A percentile compares a stretch with the other conserved stretches of the same genome.
These are phyloP conservation scores for Myrmecophaga tridactyla DNA, from an alignment of 2,113 vertebrate species.

Conservation along the genomic window DNA sequence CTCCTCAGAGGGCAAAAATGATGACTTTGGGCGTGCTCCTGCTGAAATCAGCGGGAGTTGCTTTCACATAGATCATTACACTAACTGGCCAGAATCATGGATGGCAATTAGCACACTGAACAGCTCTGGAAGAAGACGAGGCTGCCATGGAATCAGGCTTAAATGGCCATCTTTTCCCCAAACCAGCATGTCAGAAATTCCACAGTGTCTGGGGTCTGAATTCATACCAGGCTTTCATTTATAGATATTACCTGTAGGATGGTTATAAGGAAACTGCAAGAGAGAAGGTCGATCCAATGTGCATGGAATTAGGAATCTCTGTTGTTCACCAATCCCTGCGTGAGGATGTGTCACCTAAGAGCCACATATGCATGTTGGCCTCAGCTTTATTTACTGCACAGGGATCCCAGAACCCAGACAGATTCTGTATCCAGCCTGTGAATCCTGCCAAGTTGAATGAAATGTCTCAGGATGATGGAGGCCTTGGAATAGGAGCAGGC, in stretches of 20 bases:
- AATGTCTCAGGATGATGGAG: neutral
- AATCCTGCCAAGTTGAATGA: neutral
- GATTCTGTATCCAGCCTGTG: no score
- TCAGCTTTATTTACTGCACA: neutral
- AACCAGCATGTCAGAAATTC: neutral
- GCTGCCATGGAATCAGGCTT: neutral
- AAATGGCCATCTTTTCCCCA: neutral
- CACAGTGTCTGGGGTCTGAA: neutral
- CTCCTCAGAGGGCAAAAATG: neutral
- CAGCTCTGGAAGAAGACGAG: neutral
- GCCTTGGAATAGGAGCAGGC: neutral
- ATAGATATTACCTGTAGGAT: neutral
- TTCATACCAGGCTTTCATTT: neutral
- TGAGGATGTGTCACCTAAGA: neutral
- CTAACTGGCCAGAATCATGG: neutral
- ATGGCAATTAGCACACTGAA: neutral
- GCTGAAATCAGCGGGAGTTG: neutral
- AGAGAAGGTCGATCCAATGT: neutral
- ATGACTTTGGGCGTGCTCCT: neutral
- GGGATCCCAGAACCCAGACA: neutral
- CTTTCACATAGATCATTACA: neutral
- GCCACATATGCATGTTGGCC: neutral
- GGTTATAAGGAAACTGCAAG: neutral
- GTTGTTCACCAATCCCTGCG: neutral
- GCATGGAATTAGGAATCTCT: neutral